phyloP scores from a whole-genome alignment of 2,797 vertebrate species.

The Intellagama lesueurii region DNA sequence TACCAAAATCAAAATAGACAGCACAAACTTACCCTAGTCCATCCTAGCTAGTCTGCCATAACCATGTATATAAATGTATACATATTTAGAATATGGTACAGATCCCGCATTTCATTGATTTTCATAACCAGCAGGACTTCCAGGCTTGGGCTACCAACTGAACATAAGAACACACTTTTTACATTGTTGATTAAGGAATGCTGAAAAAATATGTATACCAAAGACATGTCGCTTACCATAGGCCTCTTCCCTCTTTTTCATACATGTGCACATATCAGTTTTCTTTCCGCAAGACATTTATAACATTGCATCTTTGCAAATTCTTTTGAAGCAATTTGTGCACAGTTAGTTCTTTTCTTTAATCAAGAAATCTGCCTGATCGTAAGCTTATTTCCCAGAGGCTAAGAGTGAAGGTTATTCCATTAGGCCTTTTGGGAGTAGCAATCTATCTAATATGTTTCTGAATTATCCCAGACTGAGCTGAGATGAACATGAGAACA shows the following conservation, averaged over 20 bases:
- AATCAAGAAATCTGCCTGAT: slow-evolving; percentile 86
- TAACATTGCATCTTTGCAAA: slow-evolving; percentile 85
- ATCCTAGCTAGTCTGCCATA: slow-evolving; percentile 74
- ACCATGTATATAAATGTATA: slow-evolving; percentile 46
- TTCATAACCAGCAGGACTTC: slow-evolving; percentile 49
- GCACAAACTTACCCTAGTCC: slow-evolving; percentile 70
- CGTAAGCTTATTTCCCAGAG: slow-evolving; percentile 86
- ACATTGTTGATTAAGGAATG: slow-evolving; percentile 73
- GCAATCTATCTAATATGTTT: slow-evolving; percentile 91
- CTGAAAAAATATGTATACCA: slow-evolving; percentile 50
- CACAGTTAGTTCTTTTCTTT: slow-evolving; percentile 86
- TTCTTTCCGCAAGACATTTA: slow-evolving; percentile 89
- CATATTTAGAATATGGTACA: slow-evolving; percentile 56
- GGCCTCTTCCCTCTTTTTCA: slow-evolving; percentile 75
- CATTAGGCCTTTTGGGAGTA: slow-evolving; percentile 84
- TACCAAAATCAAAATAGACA: slow-evolving; percentile 79
- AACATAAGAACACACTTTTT: slow-evolving; percentile 75
- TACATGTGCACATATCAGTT: slow-evolving; percentile 72
- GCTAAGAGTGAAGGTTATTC: slow-evolving; percentile 89
- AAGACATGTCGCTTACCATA: slow-evolving; percentile 72
- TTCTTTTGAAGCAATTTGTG: slow-evolving; percentile 82
- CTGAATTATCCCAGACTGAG: slow-evolving; percentile 91
- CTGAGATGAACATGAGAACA: slow-evolving; percentile 86
- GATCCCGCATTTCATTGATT: slow-evolving; percentile 63
- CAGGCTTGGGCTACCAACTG: slow-evolving; percentile 69